phyloP scores from a whole-genome alignment of 2,888 invertebrate species.

The Cartodere bifasciata region DNA sequence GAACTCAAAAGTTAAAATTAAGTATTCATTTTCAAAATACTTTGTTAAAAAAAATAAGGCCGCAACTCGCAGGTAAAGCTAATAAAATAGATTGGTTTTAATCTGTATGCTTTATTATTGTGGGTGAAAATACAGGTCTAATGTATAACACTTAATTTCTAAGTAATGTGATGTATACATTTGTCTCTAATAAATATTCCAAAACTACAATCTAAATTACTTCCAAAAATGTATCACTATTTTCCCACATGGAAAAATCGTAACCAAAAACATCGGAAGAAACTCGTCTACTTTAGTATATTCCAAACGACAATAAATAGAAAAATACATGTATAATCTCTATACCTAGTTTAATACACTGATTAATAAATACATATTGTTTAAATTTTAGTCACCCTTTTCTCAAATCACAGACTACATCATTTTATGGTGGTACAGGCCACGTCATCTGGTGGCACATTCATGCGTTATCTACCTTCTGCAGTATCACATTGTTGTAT shows the following conservation, averaged over 20 bases:
- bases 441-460: too few relatives aligned
- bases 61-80: background rate
- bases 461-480: too few relatives aligned
- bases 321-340: slow-evolving; percentile 33
- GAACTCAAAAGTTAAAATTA: slow-evolving; percentile 1
- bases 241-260: too few relatives aligned
- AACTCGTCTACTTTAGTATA: slow-evolving; percentile 21
- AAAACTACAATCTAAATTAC: slow-evolving; percentile 28
- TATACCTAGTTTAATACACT: slow-evolving; percentile 28
- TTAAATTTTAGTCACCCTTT: slow-evolving; percentile 37
- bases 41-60: too few relatives aligned
- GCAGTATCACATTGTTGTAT: too few relatives aligned
- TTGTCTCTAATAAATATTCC: too few relatives aligned
- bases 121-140: slow-evolving; percentile 30
- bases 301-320: slow-evolving; percentile 22
- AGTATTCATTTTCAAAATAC: slow-evolving; percentile 12
- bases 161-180: slow-evolving; percentile 29
- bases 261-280: slow-evolving; percentile 31
- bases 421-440: too few relatives aligned
- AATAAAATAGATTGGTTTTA: slow-evolving; percentile 1
- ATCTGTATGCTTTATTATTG: slow-evolving; percentile 25
- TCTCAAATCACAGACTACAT: slow-evolving; percentile 37
- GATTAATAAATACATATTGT: slow-evolving; percentile 35
- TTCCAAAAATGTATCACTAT: slow-evolving; percentile 28
- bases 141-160: too few relatives aligned